phyloP scores from a whole-genome alignment of 1,140 invertebrate species.

The Lordiphosa clarofinis region DNA sequence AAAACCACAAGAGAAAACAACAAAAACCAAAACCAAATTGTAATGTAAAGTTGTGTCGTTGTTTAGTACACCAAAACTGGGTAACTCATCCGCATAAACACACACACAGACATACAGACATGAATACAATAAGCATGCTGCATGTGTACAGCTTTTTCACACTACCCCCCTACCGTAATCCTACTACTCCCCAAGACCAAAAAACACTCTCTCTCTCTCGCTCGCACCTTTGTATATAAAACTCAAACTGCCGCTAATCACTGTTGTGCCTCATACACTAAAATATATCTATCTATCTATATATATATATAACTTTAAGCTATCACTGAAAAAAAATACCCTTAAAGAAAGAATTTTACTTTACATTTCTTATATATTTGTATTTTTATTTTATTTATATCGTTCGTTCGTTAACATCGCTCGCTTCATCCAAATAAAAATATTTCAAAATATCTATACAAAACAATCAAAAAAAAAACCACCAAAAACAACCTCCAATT shows the following conservation, averaged over 20 bases:
- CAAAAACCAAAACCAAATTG: conserved; percentile 4
- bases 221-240: conserved; percentile 53
- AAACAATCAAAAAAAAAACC: conserved; percentile 32
- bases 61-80: conserved; percentile 56
- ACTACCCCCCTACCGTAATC: background rate
- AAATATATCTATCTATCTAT: conserved; percentile 33
- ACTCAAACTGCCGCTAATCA: conserved; percentile 28
- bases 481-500: conserved; percentile 20
- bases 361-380: conserved; percentile 78
- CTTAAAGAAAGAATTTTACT: conserved; percentile 47
- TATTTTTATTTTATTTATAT: conserved; percentile 79
- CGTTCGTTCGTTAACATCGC: conserved; percentile 79
- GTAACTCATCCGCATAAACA: conserved; percentile 15
- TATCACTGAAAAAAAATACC: conserved; percentile 14
- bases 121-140: conserved; percentile 1
- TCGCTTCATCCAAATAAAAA: conserved; percentile 69
- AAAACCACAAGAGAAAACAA: background rate
- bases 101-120: conserved; percentile 13
- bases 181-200: background rate
- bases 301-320: conserved; percentile 27
- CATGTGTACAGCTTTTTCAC: background rate
- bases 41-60: conserved; percentile 73
- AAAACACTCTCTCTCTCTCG: conserved; percentile 2
- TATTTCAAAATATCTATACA: conserved; percentile 1
- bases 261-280: conserved; percentile 43